These are phyloP conservation scores for Pachyuromys duprasi DNA, from an alignment of 2,797 vertebrate genomes.

Conservation along the genomic window DNA sequence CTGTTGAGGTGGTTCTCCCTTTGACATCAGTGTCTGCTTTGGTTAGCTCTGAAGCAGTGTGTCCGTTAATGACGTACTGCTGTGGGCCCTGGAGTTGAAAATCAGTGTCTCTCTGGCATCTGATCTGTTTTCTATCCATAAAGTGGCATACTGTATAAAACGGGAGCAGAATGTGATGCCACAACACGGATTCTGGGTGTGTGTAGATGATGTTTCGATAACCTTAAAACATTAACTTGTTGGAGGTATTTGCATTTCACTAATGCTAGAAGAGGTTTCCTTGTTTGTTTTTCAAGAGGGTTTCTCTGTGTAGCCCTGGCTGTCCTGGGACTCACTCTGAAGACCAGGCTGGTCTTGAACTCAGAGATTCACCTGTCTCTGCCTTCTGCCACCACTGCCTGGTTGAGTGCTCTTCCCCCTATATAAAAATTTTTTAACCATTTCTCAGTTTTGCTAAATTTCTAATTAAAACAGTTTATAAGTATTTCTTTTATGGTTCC, in stretches of 20 bases:
- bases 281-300: not conserved
- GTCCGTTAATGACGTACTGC: not conserved
- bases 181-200: not conserved
- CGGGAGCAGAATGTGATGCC: not conserved
- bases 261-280: not conserved
- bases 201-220: not conserved
- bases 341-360: not conserved
- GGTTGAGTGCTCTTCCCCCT: too few species aligned
- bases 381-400: not conserved
- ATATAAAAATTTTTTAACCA: not conserved
- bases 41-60: not conserved
- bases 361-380: not conserved
- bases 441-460: not conserved
- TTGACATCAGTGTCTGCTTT: not conserved
- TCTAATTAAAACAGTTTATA: not conserved
- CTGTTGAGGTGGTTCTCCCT: not conserved
- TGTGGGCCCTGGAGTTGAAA: not conserved
- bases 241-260: not conserved
- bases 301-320: not conserved
- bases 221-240: constrained; percentile 16
- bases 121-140: not conserved
- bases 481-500: not conserved
- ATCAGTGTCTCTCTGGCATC: not conserved
- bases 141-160: not conserved
- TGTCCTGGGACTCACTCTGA: not conserved